Base-by-base conservation (phyloP, 2,888 invertebrate genomes). In the Apoda limacodes region DNA sequence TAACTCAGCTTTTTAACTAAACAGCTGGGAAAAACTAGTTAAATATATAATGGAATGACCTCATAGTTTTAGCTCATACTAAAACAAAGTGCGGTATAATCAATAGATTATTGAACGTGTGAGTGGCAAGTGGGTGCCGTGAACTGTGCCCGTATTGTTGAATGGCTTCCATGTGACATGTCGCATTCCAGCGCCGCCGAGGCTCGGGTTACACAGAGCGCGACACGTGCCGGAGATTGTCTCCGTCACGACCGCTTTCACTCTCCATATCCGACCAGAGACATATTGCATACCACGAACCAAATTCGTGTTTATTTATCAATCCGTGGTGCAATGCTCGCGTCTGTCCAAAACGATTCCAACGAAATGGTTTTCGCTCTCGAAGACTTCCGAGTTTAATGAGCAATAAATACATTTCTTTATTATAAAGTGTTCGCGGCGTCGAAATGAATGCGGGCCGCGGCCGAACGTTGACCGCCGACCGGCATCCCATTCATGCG, bases 401-500 rank as follows among this genome's bases (percentile, higher is more conserved):
- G 66, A 60, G 59, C 62, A 46, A 65, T 66, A 66, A 65, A 64
- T 66, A 57, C 54, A 61, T n/a, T 60, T 58, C 44, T 50, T 52
- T 66, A 62, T 64, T 65, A 64, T 62, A 56, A 57, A 57, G 50
- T 57, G 59, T 56, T 54, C 49, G 48, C 50, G 45, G 37, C 51
- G 17, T 56, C 48, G 50, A 56, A 53, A 55, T 50, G 51, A 57
- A 54, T n/a, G 49, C 49, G 41, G 37, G 32, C n/a, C n/a, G n/a
- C n/a, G n/a, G n/a, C 39, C 45, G 54, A 43, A 40, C 63, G 60
- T 61, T 63, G 69, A 66, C 63, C 62, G 51, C 27, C 42, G 55
- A 37, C 34, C 49, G 64, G 66, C 56, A 60, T 69, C 58, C 55
- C 74, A 72, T 75, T 78, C 75, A 72, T 63, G 65, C 63, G 66